Evolutionary conservation across 2,113 vertebrate species (phyloP), one percentile per base, ranked within the genome.

Genomic region (Alligator mississippiensis): DNA sequence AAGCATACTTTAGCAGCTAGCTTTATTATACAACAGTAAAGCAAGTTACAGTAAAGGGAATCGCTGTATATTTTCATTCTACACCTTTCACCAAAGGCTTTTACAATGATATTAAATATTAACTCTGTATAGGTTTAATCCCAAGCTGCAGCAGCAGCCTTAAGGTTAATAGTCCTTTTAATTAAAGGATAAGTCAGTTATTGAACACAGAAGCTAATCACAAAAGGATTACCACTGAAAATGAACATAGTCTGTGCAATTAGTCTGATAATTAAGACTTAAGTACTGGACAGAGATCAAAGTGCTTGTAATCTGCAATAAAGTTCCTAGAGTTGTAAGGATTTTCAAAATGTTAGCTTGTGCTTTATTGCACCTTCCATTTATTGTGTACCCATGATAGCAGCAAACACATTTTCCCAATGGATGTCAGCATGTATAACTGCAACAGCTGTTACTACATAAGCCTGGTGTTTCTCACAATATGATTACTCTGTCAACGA

Each of bases 241-340:
- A 99, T 99, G 98, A 99, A 98, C 98, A 98, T 98, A 98, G 98
- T 98, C 98, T 98, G 97, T 98, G 98, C 99, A 99, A 99, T 99
- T 99, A 99, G 98, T 98, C 98, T 98, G 98, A 99, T 99, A 99
- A 99, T 99, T 99, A 99, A 99, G 98, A 98, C 98, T 99, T 99
- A 99, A 99, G 98, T 98, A 99, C 98, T 96, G 98, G 98, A 99
- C 98, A 97, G 99, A 99, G 99, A 99, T 98, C 98, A 98, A 98
- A 98, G 98, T 98, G 98, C 98, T 98, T 98, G 98, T 98, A 98
- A 99, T 98, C 98, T 98, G 98, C 99, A 98, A 98, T 99, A 99
- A 99, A 99, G 98, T 98, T 99, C 98, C 98, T 98, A 96, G 98
- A 98, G 98, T 98, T 99, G 98, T 98, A 98, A 97, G 98, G 96